These are phyloP conservation scores for Falco naumanni DNA, from an alignment of 2,797 vertebrate species.

Conservation along the genomic window DNA sequence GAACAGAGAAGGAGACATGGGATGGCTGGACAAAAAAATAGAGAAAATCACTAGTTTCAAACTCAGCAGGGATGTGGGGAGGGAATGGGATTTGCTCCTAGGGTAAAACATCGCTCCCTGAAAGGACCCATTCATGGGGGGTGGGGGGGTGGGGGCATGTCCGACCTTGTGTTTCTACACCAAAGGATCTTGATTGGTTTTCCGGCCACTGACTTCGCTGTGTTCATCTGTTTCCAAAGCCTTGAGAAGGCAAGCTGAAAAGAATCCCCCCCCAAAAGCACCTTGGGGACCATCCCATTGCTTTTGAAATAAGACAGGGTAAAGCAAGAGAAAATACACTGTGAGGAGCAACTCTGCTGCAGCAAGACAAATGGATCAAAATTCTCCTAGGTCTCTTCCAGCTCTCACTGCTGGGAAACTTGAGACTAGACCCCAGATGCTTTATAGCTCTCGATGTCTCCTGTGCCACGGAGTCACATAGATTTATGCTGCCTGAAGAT, in stretches of 20 bases:
- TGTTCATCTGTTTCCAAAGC: background rate
- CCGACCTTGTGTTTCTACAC: background rate
- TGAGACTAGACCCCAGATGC: background rate
- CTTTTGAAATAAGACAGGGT: background rate
- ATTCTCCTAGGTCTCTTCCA: background rate
- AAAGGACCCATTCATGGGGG: background rate
- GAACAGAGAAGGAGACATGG: background rate
- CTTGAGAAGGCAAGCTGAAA: constrained; percentile 1
- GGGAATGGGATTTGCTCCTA: background rate
- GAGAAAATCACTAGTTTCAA: background rate
- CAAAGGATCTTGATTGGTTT: background rate
- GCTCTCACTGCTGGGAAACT: background rate
- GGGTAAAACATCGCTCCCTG: background rate
- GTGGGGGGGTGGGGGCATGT: background rate
- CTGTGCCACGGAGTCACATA: background rate
- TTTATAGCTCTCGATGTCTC: background rate
- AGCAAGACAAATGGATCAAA: background rate
- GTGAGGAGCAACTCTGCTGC: background rate
- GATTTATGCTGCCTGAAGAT: background rate
- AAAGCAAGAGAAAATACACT: background rate
- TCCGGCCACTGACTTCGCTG: background rate
- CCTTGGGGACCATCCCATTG: background rate
- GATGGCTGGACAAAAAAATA: background rate
- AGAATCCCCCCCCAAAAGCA: background rate
- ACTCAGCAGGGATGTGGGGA: background rate